Base-by-base conservation (phyloP, 2,888 invertebrate species). In the Elmis aenea region DNA sequence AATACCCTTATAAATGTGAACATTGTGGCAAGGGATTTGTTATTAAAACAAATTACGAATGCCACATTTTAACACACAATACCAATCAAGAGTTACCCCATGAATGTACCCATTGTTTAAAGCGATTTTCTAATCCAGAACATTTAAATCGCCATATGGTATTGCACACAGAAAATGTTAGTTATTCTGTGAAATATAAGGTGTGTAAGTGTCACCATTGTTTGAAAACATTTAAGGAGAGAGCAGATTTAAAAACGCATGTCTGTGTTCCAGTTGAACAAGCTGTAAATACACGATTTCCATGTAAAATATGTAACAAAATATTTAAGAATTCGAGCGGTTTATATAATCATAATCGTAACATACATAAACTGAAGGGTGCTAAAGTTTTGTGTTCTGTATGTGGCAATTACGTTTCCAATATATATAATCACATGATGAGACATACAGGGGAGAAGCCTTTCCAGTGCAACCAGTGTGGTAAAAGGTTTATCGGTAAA, bases 11-110 rank as follows among this genome's bases (percentile, higher is more conserved):
- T 28, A 55, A 58, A 31, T 61, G 60, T 34, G 52, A 54, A 9
- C 51, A 54, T 8, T 61, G 60, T 31, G 51, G 48, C 9, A 62
- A 61, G 45, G 54, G 57, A 8, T 62, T 62, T 45, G 58, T 61
- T n/a, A 52, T 55, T 12, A 51, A 59, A 40, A 51, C 24, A 8
- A 61, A 61, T 42, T 61, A 57, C 33, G 54, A 60, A 10, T 61
- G 56, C 23, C 62, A 62, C 38, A 46, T 58, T 18, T 38, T 60
- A 23, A 58, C 51, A 2, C 62, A 61, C 33, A 54, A 50, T 24
- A 34, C 46, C 1, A 42, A 46, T 18, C 48, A 51, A 21, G 57
- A 56, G 33, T 45, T 59, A 15, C 58, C 58, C 3, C 54, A 57
- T 37, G 52, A 57, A 32, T 62, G 62, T 37, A 42, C 43, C 6